Conservation (phyloP, 2,888 invertebrate species). For the Drosophila limbata region DNA sequence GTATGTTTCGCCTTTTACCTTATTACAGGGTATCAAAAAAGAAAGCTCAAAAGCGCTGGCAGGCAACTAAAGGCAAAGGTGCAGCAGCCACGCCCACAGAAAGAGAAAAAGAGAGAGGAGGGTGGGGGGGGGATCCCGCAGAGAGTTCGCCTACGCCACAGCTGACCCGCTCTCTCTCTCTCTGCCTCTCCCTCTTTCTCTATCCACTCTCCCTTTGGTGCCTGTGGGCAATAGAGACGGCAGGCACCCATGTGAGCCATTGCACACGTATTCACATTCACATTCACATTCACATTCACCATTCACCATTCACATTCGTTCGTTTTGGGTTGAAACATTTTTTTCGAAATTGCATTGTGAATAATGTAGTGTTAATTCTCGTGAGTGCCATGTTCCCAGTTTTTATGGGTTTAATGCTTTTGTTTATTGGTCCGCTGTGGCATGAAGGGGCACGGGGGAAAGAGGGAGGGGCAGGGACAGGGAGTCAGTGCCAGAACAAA, state of each 20-base stretch:
- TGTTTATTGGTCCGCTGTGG: constrained; percentile 80
- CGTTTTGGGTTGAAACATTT: constrained; percentile 65
- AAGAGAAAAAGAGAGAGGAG: constrained; percentile 20
- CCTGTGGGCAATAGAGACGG: constrained; percentile 54
- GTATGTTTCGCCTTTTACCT: background rate
- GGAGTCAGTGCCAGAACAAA: constrained; percentile 4
- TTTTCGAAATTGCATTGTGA: constrained; percentile 80
- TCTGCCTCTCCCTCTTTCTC: background rate
- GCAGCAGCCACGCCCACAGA: constrained; percentile 54
- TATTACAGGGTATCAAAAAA: constrained; percentile 22
- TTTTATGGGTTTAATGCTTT: constrained; percentile 82
- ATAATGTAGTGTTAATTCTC: constrained; percentile 83
- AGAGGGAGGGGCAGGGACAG: background rate
- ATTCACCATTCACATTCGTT: constrained; percentile 42
- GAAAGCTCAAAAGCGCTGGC: constrained; percentile 37
- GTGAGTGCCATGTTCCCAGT: constrained; percentile 81
- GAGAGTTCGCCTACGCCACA: constrained; percentile 22
- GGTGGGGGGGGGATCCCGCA: constrained; percentile 42
- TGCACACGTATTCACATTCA: constrained; percentile 42
- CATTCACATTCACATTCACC: constrained; percentile 5
- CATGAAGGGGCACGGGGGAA: constrained; percentile 35
- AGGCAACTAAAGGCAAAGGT: constrained; percentile 52
- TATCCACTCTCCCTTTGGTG: background rate
- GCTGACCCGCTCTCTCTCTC: constrained; percentile 1
- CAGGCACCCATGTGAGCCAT: constrained; percentile 73